Evolutionary conservation across 2,888 invertebrate species (phyloP), one percentile per base, ranked within the genome.

Genomic region (Scaptomyza parva): DNA sequence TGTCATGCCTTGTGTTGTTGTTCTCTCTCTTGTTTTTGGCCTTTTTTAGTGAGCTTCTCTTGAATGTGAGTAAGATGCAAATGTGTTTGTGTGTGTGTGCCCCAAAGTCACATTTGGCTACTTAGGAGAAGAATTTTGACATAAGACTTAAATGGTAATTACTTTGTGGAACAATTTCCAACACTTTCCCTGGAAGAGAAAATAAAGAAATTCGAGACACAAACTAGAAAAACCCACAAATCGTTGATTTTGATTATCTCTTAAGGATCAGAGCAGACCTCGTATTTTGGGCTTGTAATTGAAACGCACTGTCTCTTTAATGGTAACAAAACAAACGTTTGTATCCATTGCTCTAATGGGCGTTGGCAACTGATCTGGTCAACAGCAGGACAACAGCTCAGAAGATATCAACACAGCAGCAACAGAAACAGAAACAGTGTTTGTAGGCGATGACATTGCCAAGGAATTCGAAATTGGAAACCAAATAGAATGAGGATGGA

Each of bases 361-460:
- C 88, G 88, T 83, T 82, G 79, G 70, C 76, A 45, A 50, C 51
- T 76, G 64, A 76, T 72, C 64, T 40, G 62, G 5, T 8, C 61
- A 55, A 30, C 48, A 45, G 73, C 48, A 45, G 73, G 63, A 78
- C 78, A 65, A 60, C 45, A 50, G 24, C 60, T 50, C 58, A 54
- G 48, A 53, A 58, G 43, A 58, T 26, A 20, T 26, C 17, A 43
- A 28, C 48, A 52, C 72, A 45, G 41, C 33, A 44, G 28, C 50
- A 50, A 17, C 64, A 43, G 54, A 43, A 45, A 69, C 61, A 77
- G 28, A 26, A 44, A 30, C 18, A 47, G 20, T 20, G 30, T 18
- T 47, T 82, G 78, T 86, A 86, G 87, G 87, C 88, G 87, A 87
- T 76, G 83, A 87, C 88, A 87, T 73, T 51, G 61, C 57, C 62